Percentiles rank a stretch among this genome's conserved stretches.
Conservation (phyloP, 2,113 vertebrate species). For the Caretta caretta region DNA sequence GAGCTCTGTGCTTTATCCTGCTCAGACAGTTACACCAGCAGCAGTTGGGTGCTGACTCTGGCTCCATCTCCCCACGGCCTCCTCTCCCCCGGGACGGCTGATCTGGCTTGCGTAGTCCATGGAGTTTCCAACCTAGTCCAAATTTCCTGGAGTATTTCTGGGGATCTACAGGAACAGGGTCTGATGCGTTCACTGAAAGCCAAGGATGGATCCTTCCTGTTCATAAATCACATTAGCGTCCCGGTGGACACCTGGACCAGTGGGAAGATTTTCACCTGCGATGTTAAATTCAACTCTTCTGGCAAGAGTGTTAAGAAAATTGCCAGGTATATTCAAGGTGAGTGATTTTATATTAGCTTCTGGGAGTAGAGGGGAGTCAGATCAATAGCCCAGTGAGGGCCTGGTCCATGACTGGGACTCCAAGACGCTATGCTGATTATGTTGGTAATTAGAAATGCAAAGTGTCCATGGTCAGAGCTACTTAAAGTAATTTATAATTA, state of each 20-base stretch:
- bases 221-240: neutral
- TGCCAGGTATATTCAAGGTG: neutral
- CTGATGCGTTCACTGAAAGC: neutral
- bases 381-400: neutral
- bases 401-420: neutral
- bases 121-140: neutral
- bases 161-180: neutral
- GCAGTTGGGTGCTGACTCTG: neutral
- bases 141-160: neutral
- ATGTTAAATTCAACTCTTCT: neutral
- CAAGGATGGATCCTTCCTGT: neutral
- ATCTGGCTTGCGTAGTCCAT: neutral
- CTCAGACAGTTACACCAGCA: neutral
- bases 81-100: neutral
- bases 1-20: neutral
- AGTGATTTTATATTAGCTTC: neutral
- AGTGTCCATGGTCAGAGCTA: neutral
- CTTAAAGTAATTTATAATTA: neutral
- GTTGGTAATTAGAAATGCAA: neutral
- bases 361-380: neutral
- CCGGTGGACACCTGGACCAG: neutral
- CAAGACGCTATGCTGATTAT: rapidly evolving
- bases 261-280: neutral
- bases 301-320: neutral
- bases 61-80: neutral